Evolutionary conservation across 2,888 invertebrate genomes (phyloP).

Genomic region (Lacanobia oleracea): DNA sequence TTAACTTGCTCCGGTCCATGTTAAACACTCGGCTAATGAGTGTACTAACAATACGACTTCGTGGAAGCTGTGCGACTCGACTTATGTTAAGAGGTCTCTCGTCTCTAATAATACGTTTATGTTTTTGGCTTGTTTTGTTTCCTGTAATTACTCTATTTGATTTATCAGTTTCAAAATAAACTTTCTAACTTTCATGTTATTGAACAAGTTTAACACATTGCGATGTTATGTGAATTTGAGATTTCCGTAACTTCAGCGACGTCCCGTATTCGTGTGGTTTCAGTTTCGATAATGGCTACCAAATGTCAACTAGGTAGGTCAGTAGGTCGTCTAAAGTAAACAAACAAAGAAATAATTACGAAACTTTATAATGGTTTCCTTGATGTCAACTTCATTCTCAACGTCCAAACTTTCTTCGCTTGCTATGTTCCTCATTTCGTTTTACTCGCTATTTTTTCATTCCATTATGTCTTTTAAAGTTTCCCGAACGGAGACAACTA

Average conservation of each 20-base stretch:
- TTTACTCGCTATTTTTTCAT: slow-evolving; percentile 56
- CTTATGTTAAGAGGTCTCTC: slow-evolving; percentile 59
- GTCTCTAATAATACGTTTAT: slow-evolving; percentile 12
- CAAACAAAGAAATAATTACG: slow-evolving; percentile 46
- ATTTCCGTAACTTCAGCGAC: slow-evolving; percentile 1
- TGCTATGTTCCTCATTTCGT: slow-evolving; percentile 44
- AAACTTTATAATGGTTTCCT: slow-evolving; percentile 62
- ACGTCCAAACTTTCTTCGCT: slow-evolving; percentile 52
- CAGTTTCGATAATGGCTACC: neutral
- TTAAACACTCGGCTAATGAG: slow-evolving; percentile 77
- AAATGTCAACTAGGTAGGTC: slow-evolving; percentile 32
- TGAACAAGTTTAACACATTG: slow-evolving; percentile 3
- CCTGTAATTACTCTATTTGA: slow-evolving; percentile 15
- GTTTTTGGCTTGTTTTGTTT: slow-evolving; percentile 33
- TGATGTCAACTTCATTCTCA: slow-evolving; percentile 48
- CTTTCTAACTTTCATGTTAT: slow-evolving; percentile 25
- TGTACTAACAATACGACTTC: slow-evolving; percentile 67
- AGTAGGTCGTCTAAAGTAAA: slow-evolving; percentile 30
- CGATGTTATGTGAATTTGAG: slow-evolving; percentile 10
- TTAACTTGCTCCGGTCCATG: slow-evolving; percentile 77
- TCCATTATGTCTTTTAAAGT: slow-evolving; percentile 63
- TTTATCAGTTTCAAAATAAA: slow-evolving; percentile 15
- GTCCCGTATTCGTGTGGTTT: neutral
- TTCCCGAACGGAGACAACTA: slow-evolving; percentile 59
- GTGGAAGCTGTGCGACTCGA: slow-evolving; percentile 62